These are phyloP conservation scores for Crocodylus rhombifer DNA, from an alignment of 2,797 vertebrate genomes.

Conservation along the genomic window DNA sequence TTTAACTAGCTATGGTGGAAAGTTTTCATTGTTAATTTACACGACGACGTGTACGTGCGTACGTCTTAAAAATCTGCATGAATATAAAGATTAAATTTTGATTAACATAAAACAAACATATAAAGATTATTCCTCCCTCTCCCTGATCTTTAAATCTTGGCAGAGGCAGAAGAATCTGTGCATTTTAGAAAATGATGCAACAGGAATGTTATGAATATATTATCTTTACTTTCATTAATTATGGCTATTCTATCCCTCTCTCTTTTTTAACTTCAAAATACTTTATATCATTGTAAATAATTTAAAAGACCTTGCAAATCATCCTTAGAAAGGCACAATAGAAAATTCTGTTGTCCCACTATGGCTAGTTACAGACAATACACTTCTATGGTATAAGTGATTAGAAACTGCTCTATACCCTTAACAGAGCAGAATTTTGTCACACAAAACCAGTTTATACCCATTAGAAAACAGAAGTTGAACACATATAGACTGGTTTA, in stretches of 20 bases:
- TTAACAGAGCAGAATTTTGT: too few species aligned
- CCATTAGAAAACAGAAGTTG: too few species aligned
- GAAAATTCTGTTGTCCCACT: background rate
- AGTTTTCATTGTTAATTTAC: slow-evolving; percentile 29
- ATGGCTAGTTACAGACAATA: background rate
- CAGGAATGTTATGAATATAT: slow-evolving; percentile 2
- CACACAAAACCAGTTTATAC: too few species aligned
- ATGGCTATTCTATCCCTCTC: background rate
- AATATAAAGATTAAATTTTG: slow-evolving; percentile 43
- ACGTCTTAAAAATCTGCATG: background rate
- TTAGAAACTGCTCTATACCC: too few species aligned
- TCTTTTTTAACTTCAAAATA: slow-evolving; percentile 16
- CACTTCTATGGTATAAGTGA: too few species aligned
- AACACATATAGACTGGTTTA: too few species aligned
- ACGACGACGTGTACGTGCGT: background rate
- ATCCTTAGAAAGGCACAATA: background rate
- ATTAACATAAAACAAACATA: slow-evolving; percentile 30
- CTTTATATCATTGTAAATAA: slow-evolving; percentile 36
- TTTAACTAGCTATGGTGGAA: background rate
- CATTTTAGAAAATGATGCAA: slow-evolving; percentile 4
- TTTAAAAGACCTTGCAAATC: slow-evolving; percentile 12
- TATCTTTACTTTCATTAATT: slow-evolving; percentile 49
- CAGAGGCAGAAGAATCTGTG: background rate
- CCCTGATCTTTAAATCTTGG: background rate
- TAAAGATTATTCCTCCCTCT: background rate